phyloP scores from a whole-genome alignment of 2,888 invertebrate genomes.

The Acanthosoma haemorrhoidale region DNA sequence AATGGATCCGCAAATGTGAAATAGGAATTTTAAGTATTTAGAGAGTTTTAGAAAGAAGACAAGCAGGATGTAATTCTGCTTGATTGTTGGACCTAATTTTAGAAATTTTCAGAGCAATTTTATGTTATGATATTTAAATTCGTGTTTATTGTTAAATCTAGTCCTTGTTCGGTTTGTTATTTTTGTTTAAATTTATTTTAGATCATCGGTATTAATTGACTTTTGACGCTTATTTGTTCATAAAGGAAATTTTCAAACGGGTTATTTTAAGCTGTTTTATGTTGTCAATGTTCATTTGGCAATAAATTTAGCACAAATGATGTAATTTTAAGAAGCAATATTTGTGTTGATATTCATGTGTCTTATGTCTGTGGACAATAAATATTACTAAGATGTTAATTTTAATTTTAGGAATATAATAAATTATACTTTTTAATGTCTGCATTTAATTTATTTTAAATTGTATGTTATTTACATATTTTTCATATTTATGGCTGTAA shows the following conservation, averaged over 20 bases:
- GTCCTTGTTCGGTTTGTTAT: not conserved
- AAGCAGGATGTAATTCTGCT: not conserved
- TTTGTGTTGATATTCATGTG: not conserved
- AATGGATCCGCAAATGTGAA: slow-evolving; percentile 42
- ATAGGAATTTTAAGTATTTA: slow-evolving; percentile 1
- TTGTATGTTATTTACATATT: too few relatives aligned
- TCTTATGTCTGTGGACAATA: not conserved
- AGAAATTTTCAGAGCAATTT: not conserved
- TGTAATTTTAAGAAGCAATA: not conserved
- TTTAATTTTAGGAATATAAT: not conserved
- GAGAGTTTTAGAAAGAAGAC: not conserved
- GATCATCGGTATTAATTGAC: not conserved
- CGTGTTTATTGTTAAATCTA: not conserved
- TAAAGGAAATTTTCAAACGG: not conserved
- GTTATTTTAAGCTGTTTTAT: not conserved
- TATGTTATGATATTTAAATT: not conserved
- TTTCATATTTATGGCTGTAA: too few relatives aligned
- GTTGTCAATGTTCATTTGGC: not conserved
- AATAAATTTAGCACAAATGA: not conserved
- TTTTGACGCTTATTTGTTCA: not conserved
- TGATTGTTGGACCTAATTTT: not conserved
- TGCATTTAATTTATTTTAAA: too few relatives aligned
- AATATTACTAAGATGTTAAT: not conserved
- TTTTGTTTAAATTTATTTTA: not conserved
- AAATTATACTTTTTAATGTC: not conserved